Evolutionary conservation across 2,888 invertebrate species (phyloP), one percentile per base, ranked within the genome.

Genomic region (Nomada lathburiana): DNA sequence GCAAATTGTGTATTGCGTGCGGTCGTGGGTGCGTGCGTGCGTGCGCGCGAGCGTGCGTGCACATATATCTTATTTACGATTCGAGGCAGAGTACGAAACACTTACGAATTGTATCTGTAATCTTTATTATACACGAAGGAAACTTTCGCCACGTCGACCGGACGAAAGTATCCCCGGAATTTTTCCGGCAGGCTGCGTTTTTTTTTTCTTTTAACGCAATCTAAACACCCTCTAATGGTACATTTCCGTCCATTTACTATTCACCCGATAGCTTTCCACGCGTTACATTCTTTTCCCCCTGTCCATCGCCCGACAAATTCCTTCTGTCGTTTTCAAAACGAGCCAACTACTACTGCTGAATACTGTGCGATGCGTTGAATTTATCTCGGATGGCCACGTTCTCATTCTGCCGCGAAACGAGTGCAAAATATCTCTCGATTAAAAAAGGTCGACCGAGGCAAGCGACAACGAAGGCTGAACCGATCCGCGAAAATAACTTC

Each of bases 111-210:
- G 29, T 62, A 23, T 63, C 23, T 23, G 70, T 62, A 70, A 75
- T 75, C 75, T 76, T 62, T 72, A 55, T 63, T 60, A 29, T 57
- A 42, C 16, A 42, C 26, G 36, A 23, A 16, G 50, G 20, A 2
- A 53, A 75, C n/a, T 53, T 60, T n/a, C 42, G 26, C 11, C 75
- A 52, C 60, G 69, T 70, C 23, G 62, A 20, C 60, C 60, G 20
- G 10, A n/a, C 23, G 18, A 53, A 44, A 62, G 23, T n/a, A 18
- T 11, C 10, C 47, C 62, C 53, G 62, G 36, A 42, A 52, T 23
- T 53, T 71, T 29, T 53, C 62, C 13, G 20, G 29, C 53, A 36
- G 69, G 50, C 60, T 26, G 26, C 26, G 26, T 26, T 2, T 26
- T 26, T 26, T 75, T 69, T 29, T 3, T 2, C 16, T 26, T 16